Evolutionary conservation across 1,140 invertebrate genomes (phyloP).

Genomic region (Holotrichia oblita): DNA sequence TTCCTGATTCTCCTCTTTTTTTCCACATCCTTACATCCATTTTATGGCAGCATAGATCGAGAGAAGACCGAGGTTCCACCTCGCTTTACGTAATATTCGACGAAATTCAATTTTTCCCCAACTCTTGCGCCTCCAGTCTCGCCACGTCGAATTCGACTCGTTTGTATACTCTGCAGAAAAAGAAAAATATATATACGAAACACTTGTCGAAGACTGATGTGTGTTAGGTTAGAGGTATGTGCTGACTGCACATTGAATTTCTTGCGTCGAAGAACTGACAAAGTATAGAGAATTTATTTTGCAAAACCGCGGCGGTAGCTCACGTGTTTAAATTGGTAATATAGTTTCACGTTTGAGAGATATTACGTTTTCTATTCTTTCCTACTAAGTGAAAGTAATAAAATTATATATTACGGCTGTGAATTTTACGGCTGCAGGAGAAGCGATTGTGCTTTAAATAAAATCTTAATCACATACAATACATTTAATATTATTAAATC

Average conservation of each 20-base stretch:
- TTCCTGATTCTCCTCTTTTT: background rate
- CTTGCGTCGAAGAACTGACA: slow-evolving; percentile 24
- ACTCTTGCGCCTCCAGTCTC: slow-evolving; percentile 14
- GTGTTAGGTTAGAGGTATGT: slow-evolving; percentile 20
- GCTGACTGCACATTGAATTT: slow-evolving; percentile 24
- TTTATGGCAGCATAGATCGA: background rate
- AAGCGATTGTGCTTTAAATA: no score
- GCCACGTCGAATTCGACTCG: slow-evolving; percentile 12
- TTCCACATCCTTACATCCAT: slow-evolving; percentile 19
- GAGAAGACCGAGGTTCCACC: background rate
- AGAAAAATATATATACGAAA: slow-evolving; percentile 26
- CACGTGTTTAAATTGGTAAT: slow-evolving; percentile 19
- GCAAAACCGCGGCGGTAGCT: background rate
- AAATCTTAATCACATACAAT: no score
- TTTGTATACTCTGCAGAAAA: slow-evolving; percentile 20
- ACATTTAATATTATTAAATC: no score
- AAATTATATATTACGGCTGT: no score
- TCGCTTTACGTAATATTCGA: slow-evolving; percentile 27
- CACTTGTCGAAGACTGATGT: slow-evolving; percentile 25
- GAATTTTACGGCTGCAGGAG: no score
- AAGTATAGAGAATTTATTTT: slow-evolving; percentile 23
- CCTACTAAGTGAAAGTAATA: background rate
- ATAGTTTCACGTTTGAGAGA: background rate
- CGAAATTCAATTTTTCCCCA: slow-evolving; percentile 30
- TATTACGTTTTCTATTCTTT: background rate